Percentiles rank a stretch among this genome's conserved stretches.
phyloP scores from a whole-genome alignment of 2,113 vertebrate species.

The Campylorhamphus procurvoides region DNA sequence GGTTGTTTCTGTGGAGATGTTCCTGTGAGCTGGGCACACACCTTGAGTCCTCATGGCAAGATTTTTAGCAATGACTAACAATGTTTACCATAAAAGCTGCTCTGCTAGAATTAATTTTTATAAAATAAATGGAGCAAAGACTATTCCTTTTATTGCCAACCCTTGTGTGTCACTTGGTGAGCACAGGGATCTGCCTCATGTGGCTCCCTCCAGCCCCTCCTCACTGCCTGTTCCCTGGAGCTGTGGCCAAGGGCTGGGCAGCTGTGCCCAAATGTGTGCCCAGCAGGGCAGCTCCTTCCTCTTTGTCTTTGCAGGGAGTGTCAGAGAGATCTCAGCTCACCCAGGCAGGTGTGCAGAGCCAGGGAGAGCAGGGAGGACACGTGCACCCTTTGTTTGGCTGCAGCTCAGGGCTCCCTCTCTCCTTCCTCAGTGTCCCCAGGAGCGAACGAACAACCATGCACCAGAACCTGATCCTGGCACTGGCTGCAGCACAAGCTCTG shows the following conservation, averaged over 20 bases:
- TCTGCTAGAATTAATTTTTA: not conserved
- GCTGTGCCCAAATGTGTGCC: not conserved
- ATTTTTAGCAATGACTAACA: not conserved
- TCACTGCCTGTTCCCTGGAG: not conserved
- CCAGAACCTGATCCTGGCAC: constrained; percentile 90
- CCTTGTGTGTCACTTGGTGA: not conserved
- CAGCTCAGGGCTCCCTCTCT: not conserved
- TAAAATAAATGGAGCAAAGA: not conserved
- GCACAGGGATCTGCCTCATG: not conserved
- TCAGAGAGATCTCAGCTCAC: not conserved
- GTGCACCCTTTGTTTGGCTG: accelerated
- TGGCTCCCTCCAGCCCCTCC: not conserved
- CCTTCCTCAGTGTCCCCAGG: constrained; percentile 79
- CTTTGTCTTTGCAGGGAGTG: not conserved
- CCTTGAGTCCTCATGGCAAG: not conserved
- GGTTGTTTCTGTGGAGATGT: not conserved
- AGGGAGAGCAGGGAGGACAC: not conserved
- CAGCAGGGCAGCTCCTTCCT: not conserved
- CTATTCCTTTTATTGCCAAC: not conserved
- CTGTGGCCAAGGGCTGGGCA: not conserved
- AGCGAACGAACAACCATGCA: constrained; percentile 88
- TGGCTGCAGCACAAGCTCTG: constrained; percentile 84
- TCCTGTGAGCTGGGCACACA: not conserved
- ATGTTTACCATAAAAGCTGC: not conserved
- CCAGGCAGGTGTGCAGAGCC: not conserved